Evolutionary conservation across 2,888 invertebrate genomes (phyloP).

Genomic region (Platycheirus rosarum): DNA sequence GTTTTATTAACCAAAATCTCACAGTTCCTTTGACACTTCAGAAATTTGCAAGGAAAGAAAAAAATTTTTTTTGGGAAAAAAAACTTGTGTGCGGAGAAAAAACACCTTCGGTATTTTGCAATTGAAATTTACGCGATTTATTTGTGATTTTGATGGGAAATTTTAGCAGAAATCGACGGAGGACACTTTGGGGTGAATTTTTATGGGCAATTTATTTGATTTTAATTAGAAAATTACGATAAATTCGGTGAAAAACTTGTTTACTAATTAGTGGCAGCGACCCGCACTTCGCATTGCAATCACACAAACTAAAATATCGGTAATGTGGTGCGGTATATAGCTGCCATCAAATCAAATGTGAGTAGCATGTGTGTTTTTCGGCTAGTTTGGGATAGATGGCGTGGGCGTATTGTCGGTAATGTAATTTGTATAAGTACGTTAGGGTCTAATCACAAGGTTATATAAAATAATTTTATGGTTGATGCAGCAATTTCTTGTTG

Average conservation of each 20-base stretch:
- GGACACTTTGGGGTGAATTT: constrained; percentile 65
- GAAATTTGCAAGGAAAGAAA: constrained; percentile 65
- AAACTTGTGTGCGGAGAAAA: constrained; percentile 44
- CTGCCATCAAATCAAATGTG: constrained; percentile 72
- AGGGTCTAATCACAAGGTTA: no score
- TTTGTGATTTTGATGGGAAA: constrained; percentile 31
- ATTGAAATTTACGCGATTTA: constrained; percentile 51
- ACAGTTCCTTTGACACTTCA: constrained; percentile 70
- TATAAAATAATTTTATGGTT: no score
- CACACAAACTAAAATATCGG: constrained; percentile 75
- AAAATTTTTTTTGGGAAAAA: constrained; percentile 21
- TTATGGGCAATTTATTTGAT: constrained; percentile 66
- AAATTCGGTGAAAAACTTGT: constrained; percentile 76
- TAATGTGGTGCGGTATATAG: constrained; percentile 54
- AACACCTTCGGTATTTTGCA: constrained; percentile 71
- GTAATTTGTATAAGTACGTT: no score
- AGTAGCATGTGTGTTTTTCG: constrained; percentile 30
- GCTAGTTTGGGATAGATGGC: constrained; percentile 37
- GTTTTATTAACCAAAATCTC: constrained; percentile 54
- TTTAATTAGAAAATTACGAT: constrained; percentile 75
- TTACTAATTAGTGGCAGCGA: constrained; percentile 75
- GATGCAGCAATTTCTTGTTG: no score
- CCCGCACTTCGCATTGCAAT: constrained; percentile 77
- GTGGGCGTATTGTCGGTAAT: no score
- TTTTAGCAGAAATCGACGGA: constrained; percentile 45